A percentile compares a stretch with the other conserved stretches of the same genome.
Evolutionary conservation across 2,113 vertebrate genomes (phyloP).

Genomic region (Elanoides forficatus): DNA sequence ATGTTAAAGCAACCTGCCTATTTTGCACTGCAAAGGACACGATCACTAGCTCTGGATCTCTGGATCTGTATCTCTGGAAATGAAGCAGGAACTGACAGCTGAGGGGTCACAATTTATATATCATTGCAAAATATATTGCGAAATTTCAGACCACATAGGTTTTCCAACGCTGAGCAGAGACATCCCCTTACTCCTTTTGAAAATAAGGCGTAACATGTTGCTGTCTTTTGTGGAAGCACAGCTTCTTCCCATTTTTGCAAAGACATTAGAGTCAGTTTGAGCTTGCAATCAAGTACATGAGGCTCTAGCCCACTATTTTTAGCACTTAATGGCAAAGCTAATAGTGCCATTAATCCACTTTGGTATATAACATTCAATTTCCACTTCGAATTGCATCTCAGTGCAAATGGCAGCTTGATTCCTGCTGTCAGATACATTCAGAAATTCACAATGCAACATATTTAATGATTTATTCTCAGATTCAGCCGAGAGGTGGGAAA

Average conservation of each 20-base stretch:
- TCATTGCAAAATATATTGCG: background rate
- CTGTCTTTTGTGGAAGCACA: background rate
- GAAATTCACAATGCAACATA: background rate
- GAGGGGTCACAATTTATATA: background rate
- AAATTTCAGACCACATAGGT: fast-evolving
- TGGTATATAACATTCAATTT: background rate
- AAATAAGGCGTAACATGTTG: background rate
- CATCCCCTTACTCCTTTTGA: background rate
- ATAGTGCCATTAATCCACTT: constrained; percentile 43
- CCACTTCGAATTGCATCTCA: background rate
- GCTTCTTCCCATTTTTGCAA: background rate
- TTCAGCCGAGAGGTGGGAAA: background rate
- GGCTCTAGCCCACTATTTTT: background rate
- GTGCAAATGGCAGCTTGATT: background rate
- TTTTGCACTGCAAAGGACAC: background rate
- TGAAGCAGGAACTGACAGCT: background rate
- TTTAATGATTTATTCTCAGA: background rate
- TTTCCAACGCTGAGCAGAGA: background rate
- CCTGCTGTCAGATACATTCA: background rate
- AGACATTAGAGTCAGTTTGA: background rate
- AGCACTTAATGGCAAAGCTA: constrained; percentile 16
- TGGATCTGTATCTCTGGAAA: background rate
- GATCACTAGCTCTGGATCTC: fast-evolving
- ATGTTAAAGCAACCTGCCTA: background rate
- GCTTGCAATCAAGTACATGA: background rate